Evolutionary conservation across 2,113 vertebrate genomes (phyloP), one percentile per base, ranked within the genome.

Genomic region (Orthonyx spaldingii): DNA sequence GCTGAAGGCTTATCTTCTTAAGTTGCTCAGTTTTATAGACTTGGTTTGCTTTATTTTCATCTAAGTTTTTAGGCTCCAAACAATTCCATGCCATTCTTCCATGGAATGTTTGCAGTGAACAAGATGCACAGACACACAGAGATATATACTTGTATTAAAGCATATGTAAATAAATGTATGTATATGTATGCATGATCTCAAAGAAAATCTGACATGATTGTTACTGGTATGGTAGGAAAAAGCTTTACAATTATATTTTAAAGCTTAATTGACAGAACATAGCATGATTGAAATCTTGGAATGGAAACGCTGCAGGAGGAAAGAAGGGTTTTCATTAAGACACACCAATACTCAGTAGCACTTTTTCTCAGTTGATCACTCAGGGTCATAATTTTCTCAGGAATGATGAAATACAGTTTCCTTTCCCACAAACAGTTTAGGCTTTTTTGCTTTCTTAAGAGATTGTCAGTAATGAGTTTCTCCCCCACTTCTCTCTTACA

Each of bases 1-100:
- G 86, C 68, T 89, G 87, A 94, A 84, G 57, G 49, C 76, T 92
- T 91, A 83, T 65, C 74, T 78, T 97, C 84, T 92, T 93, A 94
- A 85, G 75, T 69, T 11, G 7, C 65, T 87, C 76, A 27, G 24
- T 33, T 97, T 96, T 94, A 83, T 47, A 77, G 59, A 49, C 55
- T 92, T 87, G 32, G 10, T 90, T 91, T 96, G 19, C 63, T 90
- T 85, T 86, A 91, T 90, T 96, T 96, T 91, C 41, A 41, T 53
- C 55, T 52, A 23, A 24, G 17, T 84, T 95, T 77, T 95, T 93
- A 88, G 65, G 52, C 17, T 88, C 19, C 46, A 86, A 70, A 77
- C 13, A 93, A 56, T 92, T 89, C 44, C 53, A 60, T n/a, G 16
- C 16, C 52, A 41, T 75, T 75, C 26, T 84, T 94, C 63, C 22